Conservation (phyloP, 2,113 vertebrate genomes). For the Myotis brandtii region DNA sequence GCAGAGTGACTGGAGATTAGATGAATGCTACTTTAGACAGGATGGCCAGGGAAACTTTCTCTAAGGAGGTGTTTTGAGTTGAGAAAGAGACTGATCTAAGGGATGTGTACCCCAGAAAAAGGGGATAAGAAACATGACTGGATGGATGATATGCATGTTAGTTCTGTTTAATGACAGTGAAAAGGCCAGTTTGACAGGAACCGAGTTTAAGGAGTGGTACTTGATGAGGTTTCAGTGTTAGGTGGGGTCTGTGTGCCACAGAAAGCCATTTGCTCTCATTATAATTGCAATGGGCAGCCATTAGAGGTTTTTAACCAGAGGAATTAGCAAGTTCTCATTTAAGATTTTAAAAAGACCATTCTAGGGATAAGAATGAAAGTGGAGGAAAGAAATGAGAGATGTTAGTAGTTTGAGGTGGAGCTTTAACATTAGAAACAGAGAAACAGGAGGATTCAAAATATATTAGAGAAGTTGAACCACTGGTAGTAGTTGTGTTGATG, state of each 20-base stretch:
- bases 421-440: neutral
- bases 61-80: neutral
- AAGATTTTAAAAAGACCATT: conserved; percentile 45
- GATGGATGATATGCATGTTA: neutral
- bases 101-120: neutral
- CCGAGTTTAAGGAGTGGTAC: neutral
- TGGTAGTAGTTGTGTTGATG: neutral
- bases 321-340: conserved; percentile 9
- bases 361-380: neutral
- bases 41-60: neutral
- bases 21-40: neutral
- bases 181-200: neutral
- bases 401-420: neutral
- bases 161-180: neutral
- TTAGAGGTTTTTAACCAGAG: neutral
- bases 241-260: neutral
- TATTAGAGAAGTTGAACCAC: neutral
- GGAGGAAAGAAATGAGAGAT: neutral
- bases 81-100: neutral
- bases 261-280: neutral
- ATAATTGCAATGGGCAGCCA: neutral
- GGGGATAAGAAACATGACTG: neutral
- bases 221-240: neutral
- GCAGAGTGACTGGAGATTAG: neutral
- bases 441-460: neutral